Conservation (phyloP, 2,888 invertebrate genomes). For the Stenoptilia bipunctidactyla region DNA sequence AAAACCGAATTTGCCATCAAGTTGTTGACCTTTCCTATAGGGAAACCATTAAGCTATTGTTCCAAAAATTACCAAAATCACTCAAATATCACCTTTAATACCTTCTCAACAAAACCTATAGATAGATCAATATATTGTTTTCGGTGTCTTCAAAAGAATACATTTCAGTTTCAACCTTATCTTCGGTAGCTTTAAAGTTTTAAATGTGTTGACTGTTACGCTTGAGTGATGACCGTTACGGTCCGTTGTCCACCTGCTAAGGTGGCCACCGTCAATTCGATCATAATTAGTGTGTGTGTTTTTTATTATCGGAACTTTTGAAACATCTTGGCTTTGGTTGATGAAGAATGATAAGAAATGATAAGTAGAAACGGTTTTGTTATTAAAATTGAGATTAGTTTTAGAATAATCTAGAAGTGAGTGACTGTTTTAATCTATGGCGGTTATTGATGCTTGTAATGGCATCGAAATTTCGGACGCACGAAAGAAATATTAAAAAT, state of each 20-base stretch:
- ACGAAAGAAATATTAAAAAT: too few species aligned
- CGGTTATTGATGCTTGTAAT: too few species aligned
- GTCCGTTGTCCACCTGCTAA: slow-evolving; percentile 47
- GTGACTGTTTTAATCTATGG: too few species aligned
- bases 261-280: slow-evolving; percentile 2
- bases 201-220: too few species aligned
- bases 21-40: slow-evolving; percentile 52
- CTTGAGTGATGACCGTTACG: slow-evolving; percentile 19
- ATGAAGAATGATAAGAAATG: too few species aligned
- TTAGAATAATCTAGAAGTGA: too few species aligned
- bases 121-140: slow-evolving; percentile 28
- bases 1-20: slow-evolving; percentile 48
- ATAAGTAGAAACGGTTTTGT: too few species aligned
- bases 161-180: slow-evolving; percentile 21
- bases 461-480: too few species aligned
- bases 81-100: slow-evolving; percentile 32
- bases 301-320: background rate
- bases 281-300: slow-evolving; percentile 1
- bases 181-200: too few species aligned
- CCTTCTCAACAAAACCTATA: slow-evolving; percentile 35
- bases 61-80: slow-evolving; percentile 18
- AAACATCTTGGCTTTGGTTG: background rate
- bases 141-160: slow-evolving; percentile 25
- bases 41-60: slow-evolving; percentile 34
- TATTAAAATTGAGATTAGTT: too few species aligned